Evolutionary conservation across 1,140 invertebrate species (phyloP), one percentile per base, ranked within the genome.

Genomic region (Danaus plexippus): DNA sequence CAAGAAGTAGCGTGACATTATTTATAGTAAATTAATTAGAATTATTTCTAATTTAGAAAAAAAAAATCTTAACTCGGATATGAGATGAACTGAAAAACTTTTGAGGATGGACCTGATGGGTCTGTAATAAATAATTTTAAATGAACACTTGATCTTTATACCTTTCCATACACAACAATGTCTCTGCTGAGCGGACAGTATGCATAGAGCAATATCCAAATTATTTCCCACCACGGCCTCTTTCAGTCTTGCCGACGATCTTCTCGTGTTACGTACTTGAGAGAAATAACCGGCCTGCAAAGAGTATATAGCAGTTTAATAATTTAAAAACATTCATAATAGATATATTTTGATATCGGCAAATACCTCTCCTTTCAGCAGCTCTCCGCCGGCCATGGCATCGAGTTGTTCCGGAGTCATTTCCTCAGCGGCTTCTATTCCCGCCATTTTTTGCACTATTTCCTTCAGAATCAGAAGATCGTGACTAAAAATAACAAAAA

Each of bases 381-480:
- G 87, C 88, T 99, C 98, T 9, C 98, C 98, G 22, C 98, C 98
- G 57, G 94, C 92, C 93, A 99, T 95, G 1, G 97, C 97, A 75
- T 98, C 95, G 46, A 99, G 79, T 87, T 99, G 98, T 76, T 99
- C 97, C 43, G 93, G 89, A 0, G 98, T 99, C 89, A 99, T 95
- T 87, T 99, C 97, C 84, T 99, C 97, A 8, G 94, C 93, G 6
- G 97, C 94, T 88, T 99, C 98, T 60, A 99, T 97, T 1, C 98
- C 98, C 10, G 97, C 95, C 97, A 99, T 99, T 90, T 99, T 99
- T 87, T 98, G 96, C 54, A 99, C 95, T 66, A 99, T 96, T 88
- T 99, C 98, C 85, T 98, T 97, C 47, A 99, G 85, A 67, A 99
- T 94, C 15, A 99, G 88, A 60, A 99, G 88, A 89, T 99, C 97